These are phyloP conservation scores for Trypoxylus dichotomus DNA, from an alignment of 1,140 invertebrate genomes.

Conservation along the genomic window DNA sequence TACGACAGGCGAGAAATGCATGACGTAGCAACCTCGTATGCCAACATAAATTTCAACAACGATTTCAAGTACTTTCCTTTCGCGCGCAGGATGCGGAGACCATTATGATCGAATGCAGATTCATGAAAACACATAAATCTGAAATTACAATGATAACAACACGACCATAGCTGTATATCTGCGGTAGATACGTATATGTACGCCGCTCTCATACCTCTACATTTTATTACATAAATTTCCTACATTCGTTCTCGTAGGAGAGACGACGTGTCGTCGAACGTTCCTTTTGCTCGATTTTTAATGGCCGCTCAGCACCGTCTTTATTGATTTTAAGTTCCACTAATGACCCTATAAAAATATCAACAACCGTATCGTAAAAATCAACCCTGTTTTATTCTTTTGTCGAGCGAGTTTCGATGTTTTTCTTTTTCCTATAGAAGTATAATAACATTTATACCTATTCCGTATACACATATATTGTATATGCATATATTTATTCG, in stretches of 20 bases:
- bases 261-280: neutral
- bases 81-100: no score
- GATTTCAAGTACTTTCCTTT: no score
- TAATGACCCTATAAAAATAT: constrained; percentile 23
- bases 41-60: no score
- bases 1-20: no score
- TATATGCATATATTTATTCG: neutral
- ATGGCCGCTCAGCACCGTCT: constrained; percentile 1
- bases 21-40: no score
- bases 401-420: constrained; percentile 10
- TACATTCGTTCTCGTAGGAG: neutral
- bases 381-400: constrained; percentile 12
- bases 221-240: constrained; percentile 10
- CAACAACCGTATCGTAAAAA: constrained; percentile 22
- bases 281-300: constrained; percentile 1
- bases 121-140: neutral
- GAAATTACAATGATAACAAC: neutral
- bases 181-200: no score
- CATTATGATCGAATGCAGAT: no score
- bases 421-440: neutral
- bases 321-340: constrained; percentile 24
- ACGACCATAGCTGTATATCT: neutral
- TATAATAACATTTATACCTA: neutral
- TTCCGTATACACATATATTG: neutral
- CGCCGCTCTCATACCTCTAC: neutral